Conservation (phyloP, 2,113 vertebrate genomes). For the Nibea coibor region DNA sequence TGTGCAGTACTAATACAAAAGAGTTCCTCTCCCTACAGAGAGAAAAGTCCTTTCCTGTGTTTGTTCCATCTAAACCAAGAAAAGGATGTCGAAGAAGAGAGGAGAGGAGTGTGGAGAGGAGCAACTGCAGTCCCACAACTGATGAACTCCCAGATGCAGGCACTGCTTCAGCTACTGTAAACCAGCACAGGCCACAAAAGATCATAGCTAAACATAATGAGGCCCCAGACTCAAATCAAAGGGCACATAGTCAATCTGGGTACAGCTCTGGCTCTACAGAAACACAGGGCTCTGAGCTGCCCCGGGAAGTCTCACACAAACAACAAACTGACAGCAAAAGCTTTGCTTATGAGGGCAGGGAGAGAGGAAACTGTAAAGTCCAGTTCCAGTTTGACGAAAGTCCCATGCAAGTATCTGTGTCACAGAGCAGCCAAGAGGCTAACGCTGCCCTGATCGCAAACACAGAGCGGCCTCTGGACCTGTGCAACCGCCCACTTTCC, state of each 20-base stretch:
- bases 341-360: constrained; percentile 2
- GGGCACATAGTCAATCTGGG: constrained; percentile 16
- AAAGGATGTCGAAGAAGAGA: constrained; percentile 70
- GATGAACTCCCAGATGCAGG: constrained; percentile 30
- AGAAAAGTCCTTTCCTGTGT: constrained; percentile 69
- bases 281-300: too few relatives aligned
- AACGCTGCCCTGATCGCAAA: constrained; percentile 16
- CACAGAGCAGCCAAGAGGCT: constrained; percentile 38
- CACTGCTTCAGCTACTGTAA: constrained; percentile 1
- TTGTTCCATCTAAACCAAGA: constrained; percentile 73
- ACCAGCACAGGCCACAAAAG: constrained; percentile 37
- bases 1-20: constrained; percentile 14
- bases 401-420: background rate
- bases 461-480: constrained; percentile 17
- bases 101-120: constrained; percentile 35
- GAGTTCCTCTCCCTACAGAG: constrained; percentile 53
- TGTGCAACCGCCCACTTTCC: background rate
- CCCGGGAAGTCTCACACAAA: constrained; percentile 59
- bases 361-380: constrained; percentile 38
- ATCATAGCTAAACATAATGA: constrained; percentile 35
- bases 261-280: constrained; percentile 28
- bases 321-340: constrained; percentile 22
- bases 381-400: constrained; percentile 50
- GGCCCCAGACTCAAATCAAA: constrained; percentile 35
- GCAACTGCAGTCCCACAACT: constrained; percentile 21